Base-by-base conservation (phyloP, 2,888 invertebrate genomes). In the Ptilodon capucinus region DNA sequence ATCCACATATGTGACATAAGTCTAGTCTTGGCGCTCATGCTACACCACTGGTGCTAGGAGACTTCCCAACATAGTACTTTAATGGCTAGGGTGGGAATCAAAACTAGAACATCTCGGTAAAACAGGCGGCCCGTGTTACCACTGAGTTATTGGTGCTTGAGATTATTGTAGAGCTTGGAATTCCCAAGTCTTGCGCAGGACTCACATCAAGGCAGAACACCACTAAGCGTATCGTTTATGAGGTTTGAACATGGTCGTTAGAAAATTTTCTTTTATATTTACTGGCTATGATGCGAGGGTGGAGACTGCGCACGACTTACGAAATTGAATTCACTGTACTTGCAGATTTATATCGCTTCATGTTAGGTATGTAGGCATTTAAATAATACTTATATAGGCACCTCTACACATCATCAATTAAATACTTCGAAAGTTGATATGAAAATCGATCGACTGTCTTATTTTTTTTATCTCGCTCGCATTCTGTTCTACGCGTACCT, bases 221-320 rank as follows among this genome's bases (percentile, higher is more conserved):
- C n/a, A n/a, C n/a, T n/a, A n/a, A n/a, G n/a, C 11, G 17, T 14
- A 11, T 18, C 11, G 9, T 36, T 36, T 36, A 36, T 36, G 17
- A 36, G 14, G 16, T 18, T 18, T 18, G 11, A 36, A 36, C 2
- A 19, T 19, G 38, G 48, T 43, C 38, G 40, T 46, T 52, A 48
- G 42, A 44, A 44, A 44, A 60, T 58, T 48, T 56, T 58, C 58
- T 60, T 58, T 44, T 45, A 51, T 56, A 56, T 46, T 57, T 36
- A 23, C 2, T n/a, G n/a, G n/a, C n/a, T 45, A 38, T 25, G 36
- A 34, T 34, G 43, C 41, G 43, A 45, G 34, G 36, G 23, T 35
- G 35, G 32, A n/a, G n/a, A 32, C 32, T 23, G 39, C 8, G 11
- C 35, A 34, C 43, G 6, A 18, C 18, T 46, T 44, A n/a, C 42